Base-by-base conservation (phyloP, 2,797 vertebrate genomes). In the Etheostoma nigrum region DNA sequence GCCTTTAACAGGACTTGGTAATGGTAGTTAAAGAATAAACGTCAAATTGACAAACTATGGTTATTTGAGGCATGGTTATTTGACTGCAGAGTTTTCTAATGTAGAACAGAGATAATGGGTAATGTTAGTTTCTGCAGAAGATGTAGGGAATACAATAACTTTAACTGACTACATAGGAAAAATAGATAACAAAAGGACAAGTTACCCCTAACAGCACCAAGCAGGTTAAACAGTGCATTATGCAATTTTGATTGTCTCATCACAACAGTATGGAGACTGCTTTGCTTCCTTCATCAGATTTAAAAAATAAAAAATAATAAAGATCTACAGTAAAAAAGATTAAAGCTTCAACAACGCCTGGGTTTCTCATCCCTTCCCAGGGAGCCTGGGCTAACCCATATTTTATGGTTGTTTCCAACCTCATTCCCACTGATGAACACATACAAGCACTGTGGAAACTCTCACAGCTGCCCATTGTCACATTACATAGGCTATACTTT, bases 21-120 rank as follows among this genome's bases (percentile, higher is more conserved):
- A 91, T 69, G 79, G 78, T 92, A 92, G 87, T 62, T 58, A 86
- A 92, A 91, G 77, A 94, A 94, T 94, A 94, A 94, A 94, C 51
- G 44, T 92, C 79, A 85, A 79, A 87, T 67, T 92, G 90, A 90
- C 82, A 90, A 91, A 89, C 85, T 72, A 79, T 86, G 86, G 48
- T 89, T 87, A 90, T 86, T 86, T 77, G 78, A 89, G 81, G 69
- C 55, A 89, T 92, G 80, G 49, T 93, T 90, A 87, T 91, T 93
- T 91, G 78, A 88, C 67, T 55, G 64, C 71, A 81, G 80, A 81
- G 40, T 55, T 85, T 79, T 51, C 19, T 57, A 78, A 62, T 25
- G 49, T 30, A 79, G 52, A 61, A 52, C 19, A 40, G 62, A 75
- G 30, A 51, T 65, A 55, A 72, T 51, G 18, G 44, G 57, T 68